These are phyloP conservation scores for Amazona vittata DNA, from an alignment of 2,113 vertebrate genomes.

Conservation along the genomic window DNA sequence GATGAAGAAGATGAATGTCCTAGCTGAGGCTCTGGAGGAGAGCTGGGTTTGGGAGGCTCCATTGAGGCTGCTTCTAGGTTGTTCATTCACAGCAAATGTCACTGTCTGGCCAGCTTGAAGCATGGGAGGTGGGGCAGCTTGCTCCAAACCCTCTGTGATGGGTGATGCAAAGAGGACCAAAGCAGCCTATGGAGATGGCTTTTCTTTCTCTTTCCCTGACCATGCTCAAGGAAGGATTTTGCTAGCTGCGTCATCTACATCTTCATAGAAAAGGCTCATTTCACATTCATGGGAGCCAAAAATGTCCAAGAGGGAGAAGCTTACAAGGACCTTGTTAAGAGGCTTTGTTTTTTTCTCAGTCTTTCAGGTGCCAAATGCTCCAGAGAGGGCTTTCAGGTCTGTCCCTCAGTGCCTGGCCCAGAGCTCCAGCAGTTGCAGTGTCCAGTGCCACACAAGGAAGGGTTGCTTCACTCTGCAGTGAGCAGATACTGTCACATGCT, in stretches of 20 bases:
- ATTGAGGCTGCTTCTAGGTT: not conserved
- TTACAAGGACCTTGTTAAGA: not conserved
- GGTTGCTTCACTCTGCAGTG: not conserved
- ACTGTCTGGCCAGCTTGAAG: fast-evolving
- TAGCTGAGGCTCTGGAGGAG: not conserved
- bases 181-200: not conserved
- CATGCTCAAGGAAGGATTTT: not conserved
- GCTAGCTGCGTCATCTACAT: not conserved
- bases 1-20: not conserved
- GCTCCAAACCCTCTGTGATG: fast-evolving
- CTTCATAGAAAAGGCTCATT: slow-evolving; percentile 4
- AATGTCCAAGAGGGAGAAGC: not conserved
- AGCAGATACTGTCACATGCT: not conserved
- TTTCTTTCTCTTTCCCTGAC: not conserved
- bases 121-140: not conserved
- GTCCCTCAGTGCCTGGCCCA: not conserved
- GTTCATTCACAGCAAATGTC: not conserved
- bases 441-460: not conserved
- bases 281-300: slow-evolving; percentile 17
- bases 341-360: not conserved
- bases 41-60: not conserved
- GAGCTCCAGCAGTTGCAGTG: not conserved
- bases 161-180: not conserved
- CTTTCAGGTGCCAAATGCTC: not conserved
- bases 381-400: not conserved